Evolutionary conservation across 1,140 invertebrate genomes (phyloP).

Genomic region (Lethrus apterus): DNA sequence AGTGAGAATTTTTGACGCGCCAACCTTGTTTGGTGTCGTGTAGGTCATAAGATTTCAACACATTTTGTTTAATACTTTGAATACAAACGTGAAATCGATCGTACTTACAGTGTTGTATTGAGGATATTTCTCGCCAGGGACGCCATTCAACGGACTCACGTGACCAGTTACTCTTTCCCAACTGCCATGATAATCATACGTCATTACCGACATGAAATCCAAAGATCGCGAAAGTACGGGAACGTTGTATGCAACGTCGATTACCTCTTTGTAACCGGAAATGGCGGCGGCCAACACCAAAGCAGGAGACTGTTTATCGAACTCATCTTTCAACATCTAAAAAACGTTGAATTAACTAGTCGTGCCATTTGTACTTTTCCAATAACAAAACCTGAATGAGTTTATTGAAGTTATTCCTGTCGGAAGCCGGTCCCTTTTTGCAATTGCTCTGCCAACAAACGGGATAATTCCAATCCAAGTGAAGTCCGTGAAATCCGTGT

Average conservation of each 20-base stretch:
- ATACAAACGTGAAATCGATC: too few relatives aligned
- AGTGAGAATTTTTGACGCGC: too few relatives aligned
- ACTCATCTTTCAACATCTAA: slow-evolving; percentile 70
- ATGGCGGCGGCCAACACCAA: slow-evolving; percentile 74
- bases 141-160: slow-evolving; percentile 67
- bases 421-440: slow-evolving; percentile 64
- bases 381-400: slow-evolving; percentile 68
- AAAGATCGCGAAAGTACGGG: slow-evolving; percentile 55
- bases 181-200: slow-evolving; percentile 81
- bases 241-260: slow-evolving; percentile 76
- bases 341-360: too few relatives aligned
- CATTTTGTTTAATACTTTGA: too few relatives aligned
- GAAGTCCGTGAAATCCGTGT: slow-evolving; percentile 73
- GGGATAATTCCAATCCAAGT: slow-evolving; percentile 88
- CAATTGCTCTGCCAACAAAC: slow-evolving; percentile 88
- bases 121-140: slow-evolving; percentile 54
- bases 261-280: slow-evolving; percentile 84
- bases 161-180: slow-evolving; percentile 79
- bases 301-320: slow-evolving; percentile 57
- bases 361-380: not conserved
- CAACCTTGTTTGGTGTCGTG: too few relatives aligned
- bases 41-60: too few relatives aligned
- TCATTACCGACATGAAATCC: slow-evolving; percentile 83
- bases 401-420: slow-evolving; percentile 70
- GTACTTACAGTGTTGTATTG: slow-evolving; percentile 70